Percentiles rank a stretch among this genome's conserved stretches.
Conservation (phyloP, 1,140 invertebrate species). For the Belonocnema kinseyi region DNA sequence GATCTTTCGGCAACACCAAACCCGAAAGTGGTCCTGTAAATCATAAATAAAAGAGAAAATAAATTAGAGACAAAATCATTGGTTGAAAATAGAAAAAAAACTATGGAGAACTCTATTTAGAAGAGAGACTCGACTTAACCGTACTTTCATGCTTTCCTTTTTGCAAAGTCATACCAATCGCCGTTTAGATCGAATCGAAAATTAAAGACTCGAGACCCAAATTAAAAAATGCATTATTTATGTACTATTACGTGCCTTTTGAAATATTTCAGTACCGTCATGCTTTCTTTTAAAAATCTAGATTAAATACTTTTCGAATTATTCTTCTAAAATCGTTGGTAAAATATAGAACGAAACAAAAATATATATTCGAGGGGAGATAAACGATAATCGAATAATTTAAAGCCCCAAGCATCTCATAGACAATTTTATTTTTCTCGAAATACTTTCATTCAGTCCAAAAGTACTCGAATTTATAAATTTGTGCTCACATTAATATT, state of each 20-base stretch:
- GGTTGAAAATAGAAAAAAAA: neutral
- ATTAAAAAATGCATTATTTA: neutral
- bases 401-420: too few relatives aligned
- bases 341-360: neutral
- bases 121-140: slow-evolving; percentile 1
- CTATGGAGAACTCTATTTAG: neutral
- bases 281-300: neutral
- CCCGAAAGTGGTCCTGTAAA: slow-evolving; percentile 43
- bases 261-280: neutral
- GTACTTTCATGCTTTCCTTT: slow-evolving; percentile 4
- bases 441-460: too few relatives aligned
- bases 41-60: slow-evolving; percentile 39
- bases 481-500: neutral
- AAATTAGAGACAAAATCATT: slow-evolving; percentile 34
- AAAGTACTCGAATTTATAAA: neutral
- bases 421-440: too few relatives aligned
- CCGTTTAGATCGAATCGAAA: neutral
- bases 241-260: neutral
- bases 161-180: neutral
- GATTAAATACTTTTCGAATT: neutral
- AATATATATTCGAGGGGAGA: neutral
- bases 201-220: neutral
- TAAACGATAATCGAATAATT: neutral
- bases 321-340: neutral
- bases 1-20: slow-evolving; percentile 46